phyloP scores from a whole-genome alignment of 1,140 invertebrate genomes.

The Drepana arcuata region DNA sequence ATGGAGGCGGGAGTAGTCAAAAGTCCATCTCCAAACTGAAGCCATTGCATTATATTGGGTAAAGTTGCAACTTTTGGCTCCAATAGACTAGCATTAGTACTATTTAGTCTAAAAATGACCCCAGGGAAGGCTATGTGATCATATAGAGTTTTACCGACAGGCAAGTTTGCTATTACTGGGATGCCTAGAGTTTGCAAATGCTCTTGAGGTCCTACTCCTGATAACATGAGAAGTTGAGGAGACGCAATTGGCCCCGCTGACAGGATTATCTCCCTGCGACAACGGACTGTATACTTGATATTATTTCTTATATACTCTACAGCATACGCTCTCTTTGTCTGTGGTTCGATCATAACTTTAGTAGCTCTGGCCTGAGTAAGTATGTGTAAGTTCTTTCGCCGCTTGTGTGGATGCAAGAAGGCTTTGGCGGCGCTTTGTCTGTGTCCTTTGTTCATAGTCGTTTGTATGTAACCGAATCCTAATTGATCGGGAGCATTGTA shows the following conservation, averaged over 20 bases:
- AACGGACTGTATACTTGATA: conserved; percentile 62
- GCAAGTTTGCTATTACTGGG: conserved; percentile 75
- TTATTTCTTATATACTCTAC: conserved; percentile 75
- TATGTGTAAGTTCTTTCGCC: conserved; percentile 79
- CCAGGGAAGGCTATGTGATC: conserved; percentile 83
- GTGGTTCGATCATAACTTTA: conserved; percentile 75
- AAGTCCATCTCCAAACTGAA: conserved; percentile 69
- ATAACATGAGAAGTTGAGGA: conserved; percentile 86
- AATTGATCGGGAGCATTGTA: conserved; percentile 77
- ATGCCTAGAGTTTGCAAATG: conserved; percentile 79
- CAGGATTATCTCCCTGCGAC: conserved; percentile 78
- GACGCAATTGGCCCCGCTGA: conserved; percentile 85
- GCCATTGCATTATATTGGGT: conserved; percentile 68
- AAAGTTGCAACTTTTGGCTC: conserved; percentile 69
- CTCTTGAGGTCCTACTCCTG: conserved; percentile 83
- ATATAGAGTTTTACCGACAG: conserved; percentile 80
- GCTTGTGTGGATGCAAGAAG: conserved; percentile 73
- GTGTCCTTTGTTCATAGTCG: conserved; percentile 74
- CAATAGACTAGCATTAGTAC: conserved; percentile 60
- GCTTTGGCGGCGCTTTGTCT: conserved; percentile 73
- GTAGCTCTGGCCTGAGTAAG: conserved; percentile 73
- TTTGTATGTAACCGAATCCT: conserved; percentile 79
- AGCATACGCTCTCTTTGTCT: conserved; percentile 76
- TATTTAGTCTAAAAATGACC: conserved; percentile 73
- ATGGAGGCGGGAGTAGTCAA: conserved; percentile 66